Evolutionary conservation across 92 coral and sea anemone species (phyloP).

Genomic region (Anthopleura xanthogrammica): DNA sequence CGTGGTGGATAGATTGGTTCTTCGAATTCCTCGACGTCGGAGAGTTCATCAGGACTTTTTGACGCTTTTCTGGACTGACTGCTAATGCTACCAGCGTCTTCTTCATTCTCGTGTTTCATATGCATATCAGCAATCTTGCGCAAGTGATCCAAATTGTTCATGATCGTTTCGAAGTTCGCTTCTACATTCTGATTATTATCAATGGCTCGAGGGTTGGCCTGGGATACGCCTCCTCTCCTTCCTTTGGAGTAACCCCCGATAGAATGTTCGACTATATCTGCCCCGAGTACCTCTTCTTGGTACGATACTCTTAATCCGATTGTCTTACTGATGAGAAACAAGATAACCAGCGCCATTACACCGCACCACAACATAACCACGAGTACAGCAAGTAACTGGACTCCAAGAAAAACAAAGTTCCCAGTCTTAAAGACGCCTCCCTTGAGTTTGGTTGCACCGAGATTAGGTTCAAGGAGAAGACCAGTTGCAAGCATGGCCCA

Average conservation of each 20-base stretch:
- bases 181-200: slow-evolving; percentile 28
- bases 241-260: slow-evolving; percentile 65
- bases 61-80: background rate
- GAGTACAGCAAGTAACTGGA: slow-evolving; percentile 44
- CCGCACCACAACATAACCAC: slow-evolving; percentile 51
- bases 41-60: background rate
- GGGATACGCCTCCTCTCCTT: slow-evolving; percentile 57
- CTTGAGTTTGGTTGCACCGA: slow-evolving; percentile 26
- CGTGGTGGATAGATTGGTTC: slow-evolving; percentile 30
- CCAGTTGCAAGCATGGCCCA: slow-evolving; percentile 68
- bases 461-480: slow-evolving; percentile 44
- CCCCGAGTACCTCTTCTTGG: slow-evolving; percentile 64
- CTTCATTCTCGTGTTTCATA: slow-evolving; percentile 31
- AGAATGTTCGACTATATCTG: slow-evolving; percentile 63
- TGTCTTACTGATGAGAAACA: slow-evolving; percentile 46
- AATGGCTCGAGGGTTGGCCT: slow-evolving; percentile 29
- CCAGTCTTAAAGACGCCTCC: slow-evolving; percentile 51
- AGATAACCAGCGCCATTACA: slow-evolving; percentile 29
- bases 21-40: slow-evolving; percentile 19
- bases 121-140: slow-evolving; percentile 49
- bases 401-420: slow-evolving; percentile 37
- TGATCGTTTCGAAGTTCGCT: slow-evolving; percentile 49
- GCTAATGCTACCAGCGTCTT: background rate
- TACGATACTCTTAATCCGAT: slow-evolving; percentile 59
- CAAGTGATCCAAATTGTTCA: slow-evolving; percentile 50